Percentiles rank a stretch among this genome's conserved stretches.
Conservation (phyloP, 2,888 invertebrate genomes). For the Pseudoips prasinana region DNA sequence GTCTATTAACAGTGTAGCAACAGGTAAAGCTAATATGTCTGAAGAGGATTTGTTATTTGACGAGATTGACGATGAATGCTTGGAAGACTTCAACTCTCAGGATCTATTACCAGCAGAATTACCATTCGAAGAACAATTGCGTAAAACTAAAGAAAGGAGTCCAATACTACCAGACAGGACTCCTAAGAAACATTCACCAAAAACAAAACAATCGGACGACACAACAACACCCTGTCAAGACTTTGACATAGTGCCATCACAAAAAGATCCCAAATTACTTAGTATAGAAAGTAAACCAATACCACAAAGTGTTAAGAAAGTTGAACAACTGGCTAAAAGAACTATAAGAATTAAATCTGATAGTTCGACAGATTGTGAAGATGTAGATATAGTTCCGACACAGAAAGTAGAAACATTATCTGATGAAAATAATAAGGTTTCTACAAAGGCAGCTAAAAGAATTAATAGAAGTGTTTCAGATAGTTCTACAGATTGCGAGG, state of each 20-base stretch:
- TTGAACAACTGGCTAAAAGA: constrained; percentile 21
- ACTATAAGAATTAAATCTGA: constrained; percentile 23
- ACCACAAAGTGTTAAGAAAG: too few species aligned
- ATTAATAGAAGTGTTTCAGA: constrained; percentile 33
- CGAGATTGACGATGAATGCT: constrained; percentile 46
- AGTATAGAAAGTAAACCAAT: too few species aligned
- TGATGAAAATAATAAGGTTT: constrained; percentile 1
- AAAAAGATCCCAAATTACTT: too few species aligned
- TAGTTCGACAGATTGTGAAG: constrained; percentile 34
- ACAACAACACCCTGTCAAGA: constrained; percentile 11
- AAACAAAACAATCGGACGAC: background rate
- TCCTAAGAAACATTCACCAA: background rate
- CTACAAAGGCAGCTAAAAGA: constrained; percentile 16
- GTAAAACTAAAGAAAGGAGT: constrained; percentile 3
- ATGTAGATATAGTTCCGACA: constrained; percentile 30
- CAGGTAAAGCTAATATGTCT: constrained; percentile 36
- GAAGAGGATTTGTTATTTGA: constrained; percentile 61
- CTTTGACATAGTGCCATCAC: constrained; percentile 5
- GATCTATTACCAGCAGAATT: constrained; percentile 47
- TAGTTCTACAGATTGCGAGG: constrained; percentile 42
- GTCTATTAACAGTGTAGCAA: constrained; percentile 3
- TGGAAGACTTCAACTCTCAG: constrained; percentile 58
- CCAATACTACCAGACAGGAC: background rate
- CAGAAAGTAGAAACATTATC: constrained; percentile 23
- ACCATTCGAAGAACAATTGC: constrained; percentile 8